A percentile compares a stretch with the other conserved stretches of the same genome.
These are phyloP conservation scores for Mercenaria mercenaria DNA, from an alignment of 1,140 invertebrate genomes.

Conservation along the genomic window DNA sequence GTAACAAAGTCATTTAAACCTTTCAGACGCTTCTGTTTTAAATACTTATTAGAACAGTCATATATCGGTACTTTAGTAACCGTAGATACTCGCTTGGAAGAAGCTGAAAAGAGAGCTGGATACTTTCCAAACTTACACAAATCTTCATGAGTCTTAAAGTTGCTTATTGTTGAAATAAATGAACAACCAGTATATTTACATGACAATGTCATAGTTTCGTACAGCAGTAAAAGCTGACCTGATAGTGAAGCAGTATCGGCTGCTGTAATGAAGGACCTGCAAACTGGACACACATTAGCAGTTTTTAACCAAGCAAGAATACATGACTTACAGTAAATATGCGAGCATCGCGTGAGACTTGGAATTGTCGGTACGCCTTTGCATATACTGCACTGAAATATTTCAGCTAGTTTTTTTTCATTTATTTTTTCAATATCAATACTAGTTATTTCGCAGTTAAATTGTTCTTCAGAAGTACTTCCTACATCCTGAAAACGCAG, in stretches of 20 bases:
- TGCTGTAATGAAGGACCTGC: not conserved
- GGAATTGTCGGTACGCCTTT: conserved; percentile 2
- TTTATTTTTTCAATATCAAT: not conserved
- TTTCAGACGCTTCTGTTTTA: conserved; percentile 14
- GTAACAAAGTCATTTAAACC: not conserved
- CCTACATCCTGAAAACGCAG: not conserved
- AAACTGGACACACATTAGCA: conserved; percentile 9
- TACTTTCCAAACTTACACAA: conserved; percentile 1
- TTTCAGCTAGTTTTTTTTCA: not conserved
- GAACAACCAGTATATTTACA: conserved; percentile 8
- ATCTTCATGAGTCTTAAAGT: not conserved
- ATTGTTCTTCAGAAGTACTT: not conserved
- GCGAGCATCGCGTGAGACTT: not conserved
- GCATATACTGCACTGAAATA: conserved; percentile 2
- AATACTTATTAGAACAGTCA: not conserved
- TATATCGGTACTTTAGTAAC: not conserved
- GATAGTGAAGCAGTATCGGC: not conserved
- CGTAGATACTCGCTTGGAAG: not conserved
- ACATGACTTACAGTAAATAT: not conserved
- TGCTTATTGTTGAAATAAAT: not conserved
- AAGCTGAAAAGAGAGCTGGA: not conserved
- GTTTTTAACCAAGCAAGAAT: not conserved
- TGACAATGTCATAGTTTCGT: not conserved
- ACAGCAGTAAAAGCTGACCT: not conserved
- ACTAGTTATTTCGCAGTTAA: not conserved